Percentiles rank a stretch among this genome's conserved stretches.
Conservation (phyloP, 1,140 invertebrate species). For the Harlomillsia oculata region DNA sequence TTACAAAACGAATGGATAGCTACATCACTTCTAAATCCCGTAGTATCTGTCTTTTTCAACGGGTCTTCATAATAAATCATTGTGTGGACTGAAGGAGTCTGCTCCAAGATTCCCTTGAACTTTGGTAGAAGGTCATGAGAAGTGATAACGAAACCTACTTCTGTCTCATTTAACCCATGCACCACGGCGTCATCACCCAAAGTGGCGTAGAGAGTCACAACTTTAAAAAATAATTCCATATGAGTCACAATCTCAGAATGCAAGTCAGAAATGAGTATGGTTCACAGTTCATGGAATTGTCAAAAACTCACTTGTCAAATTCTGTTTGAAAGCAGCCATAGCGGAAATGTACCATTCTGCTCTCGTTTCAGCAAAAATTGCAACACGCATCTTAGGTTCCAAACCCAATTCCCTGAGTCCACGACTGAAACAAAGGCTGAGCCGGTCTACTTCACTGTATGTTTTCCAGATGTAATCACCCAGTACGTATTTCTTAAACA, state of each 20-base stretch:
- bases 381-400: slow-evolving; percentile 48
- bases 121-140: slow-evolving; percentile 80
- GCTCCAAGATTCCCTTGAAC: slow-evolving; percentile 64
- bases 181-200: slow-evolving; percentile 90
- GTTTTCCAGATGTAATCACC: slow-evolving; percentile 88
- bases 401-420: slow-evolving; percentile 57
- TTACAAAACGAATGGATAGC: slow-evolving; percentile 55
- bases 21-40: slow-evolving; percentile 57
- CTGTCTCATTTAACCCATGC: slow-evolving; percentile 93
- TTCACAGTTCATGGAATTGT: neutral
- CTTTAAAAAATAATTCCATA: slow-evolving; percentile 39
- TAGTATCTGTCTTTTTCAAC: slow-evolving; percentile 55
- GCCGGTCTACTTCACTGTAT: slow-evolving; percentile 64
- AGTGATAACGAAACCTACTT: slow-evolving; percentile 80
- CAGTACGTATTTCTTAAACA: slow-evolving; percentile 94
- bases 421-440: slow-evolving; percentile 64
- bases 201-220: slow-evolving; percentile 94
- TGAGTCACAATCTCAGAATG: neutral
- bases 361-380: slow-evolving; percentile 93
- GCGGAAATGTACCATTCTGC: slow-evolving; percentile 95
- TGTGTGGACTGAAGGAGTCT: slow-evolving; percentile 59
- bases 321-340: slow-evolving; percentile 86
- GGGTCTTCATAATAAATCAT: slow-evolving; percentile 85
- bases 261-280: neutral
- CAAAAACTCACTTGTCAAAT: slow-evolving; percentile 57